Evolutionary conservation across 2,888 invertebrate species (phyloP).

Genomic region (Ernsta delagoae): DNA sequence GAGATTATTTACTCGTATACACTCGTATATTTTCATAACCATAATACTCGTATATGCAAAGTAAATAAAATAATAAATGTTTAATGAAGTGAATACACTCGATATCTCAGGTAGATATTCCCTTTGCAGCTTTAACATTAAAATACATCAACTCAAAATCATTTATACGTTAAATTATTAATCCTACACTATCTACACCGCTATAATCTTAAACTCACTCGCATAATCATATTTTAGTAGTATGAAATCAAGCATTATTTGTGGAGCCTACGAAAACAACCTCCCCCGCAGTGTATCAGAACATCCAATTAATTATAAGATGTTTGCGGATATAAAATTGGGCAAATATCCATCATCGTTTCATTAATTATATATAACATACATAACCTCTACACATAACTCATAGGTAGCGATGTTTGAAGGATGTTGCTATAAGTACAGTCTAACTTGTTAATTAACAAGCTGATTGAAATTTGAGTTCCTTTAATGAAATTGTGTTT

Average conservation of each 20-base stretch:
- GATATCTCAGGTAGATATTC: no score
- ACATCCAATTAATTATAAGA: slow-evolving; percentile 31
- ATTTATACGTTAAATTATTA: background rate
- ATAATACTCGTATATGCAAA: no score
- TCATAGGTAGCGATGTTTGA: background rate
- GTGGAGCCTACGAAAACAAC: background rate
- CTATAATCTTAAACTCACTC: background rate
- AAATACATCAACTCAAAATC: no score
- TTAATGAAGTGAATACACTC: no score
- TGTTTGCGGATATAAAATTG: slow-evolving; percentile 31
- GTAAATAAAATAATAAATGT: no score
- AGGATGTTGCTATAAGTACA: background rate
- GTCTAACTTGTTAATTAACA: no score
- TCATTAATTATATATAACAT: slow-evolving; percentile 3
- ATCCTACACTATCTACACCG: background rate
- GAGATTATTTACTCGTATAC: no score
- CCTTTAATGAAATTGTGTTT: no score
- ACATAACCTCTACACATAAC: background rate
- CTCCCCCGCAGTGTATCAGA: background rate
- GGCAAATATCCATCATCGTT: slow-evolving; percentile 9
- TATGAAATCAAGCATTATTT: background rate
- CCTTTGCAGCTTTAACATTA: no score
- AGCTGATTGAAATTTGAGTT: no score
- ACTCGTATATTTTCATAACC: no score
- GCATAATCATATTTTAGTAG: slow-evolving; percentile 1